These are phyloP conservation scores for Cygnus buccinator DNA, from an alignment of 2,113 vertebrate species.

Conservation along the genomic window DNA sequence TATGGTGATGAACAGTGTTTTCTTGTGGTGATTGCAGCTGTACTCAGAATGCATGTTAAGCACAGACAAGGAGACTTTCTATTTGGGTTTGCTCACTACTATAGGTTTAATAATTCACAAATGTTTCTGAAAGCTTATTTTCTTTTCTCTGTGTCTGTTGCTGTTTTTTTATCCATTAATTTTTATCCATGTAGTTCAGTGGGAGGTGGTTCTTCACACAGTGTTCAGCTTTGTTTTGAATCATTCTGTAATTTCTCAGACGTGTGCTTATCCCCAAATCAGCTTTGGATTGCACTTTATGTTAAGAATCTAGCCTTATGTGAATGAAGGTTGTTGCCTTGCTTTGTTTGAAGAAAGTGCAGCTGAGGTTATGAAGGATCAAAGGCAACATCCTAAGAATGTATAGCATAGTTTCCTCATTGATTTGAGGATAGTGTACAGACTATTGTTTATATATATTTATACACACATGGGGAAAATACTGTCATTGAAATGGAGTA, in stretches of 20 bases:
- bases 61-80: background rate
- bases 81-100: background rate
- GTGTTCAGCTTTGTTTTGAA: slow-evolving; percentile 8
- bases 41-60: background rate
- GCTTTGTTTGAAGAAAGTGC: background rate
- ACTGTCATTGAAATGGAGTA: background rate
- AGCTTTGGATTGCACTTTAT: background rate
- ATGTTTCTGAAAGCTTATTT: background rate
- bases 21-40: background rate
- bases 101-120: background rate
- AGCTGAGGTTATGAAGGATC: background rate
- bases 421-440: background rate
- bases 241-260: background rate
- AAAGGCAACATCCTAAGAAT: background rate
- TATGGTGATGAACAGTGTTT: background rate
- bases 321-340: background rate
- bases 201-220: background rate
- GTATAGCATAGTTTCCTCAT: background rate
- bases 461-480: background rate
- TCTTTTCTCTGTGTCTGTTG: background rate
- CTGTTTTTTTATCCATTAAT: background rate
- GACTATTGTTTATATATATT: background rate
- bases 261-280: background rate
- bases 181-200: background rate
- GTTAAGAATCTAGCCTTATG: background rate